Evolutionary conservation across 1,140 invertebrate genomes (phyloP).

Genomic region (Trinorchestia longiramus): DNA sequence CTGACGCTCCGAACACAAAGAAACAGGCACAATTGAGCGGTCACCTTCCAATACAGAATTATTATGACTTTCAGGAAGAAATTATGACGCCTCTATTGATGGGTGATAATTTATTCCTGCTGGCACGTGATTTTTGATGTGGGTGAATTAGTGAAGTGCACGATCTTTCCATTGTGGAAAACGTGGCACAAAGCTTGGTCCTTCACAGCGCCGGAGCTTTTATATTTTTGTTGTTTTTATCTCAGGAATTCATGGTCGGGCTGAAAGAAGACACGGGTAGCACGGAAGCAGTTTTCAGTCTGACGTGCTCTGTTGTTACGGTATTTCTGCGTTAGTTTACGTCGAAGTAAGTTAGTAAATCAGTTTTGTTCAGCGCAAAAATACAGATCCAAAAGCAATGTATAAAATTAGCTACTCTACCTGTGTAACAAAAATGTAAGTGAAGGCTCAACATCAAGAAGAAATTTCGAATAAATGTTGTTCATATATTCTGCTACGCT

Average conservation of each 20-base stretch:
- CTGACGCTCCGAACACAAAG: neutral
- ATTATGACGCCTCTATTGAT: constrained; percentile 17
- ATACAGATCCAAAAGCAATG: too few relatives aligned
- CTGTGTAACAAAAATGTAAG: too few relatives aligned
- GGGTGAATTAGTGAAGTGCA: neutral
- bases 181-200: constrained; percentile 4
- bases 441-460: too few relatives aligned
- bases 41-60: constrained; percentile 11
- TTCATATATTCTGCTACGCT: too few relatives aligned
- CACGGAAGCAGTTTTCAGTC: neutral
- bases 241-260: neutral
- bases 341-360: neutral
- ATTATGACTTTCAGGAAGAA: neutral
- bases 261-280: neutral
- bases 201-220: neutral
- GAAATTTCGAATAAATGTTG: too few relatives aligned
- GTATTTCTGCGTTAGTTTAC: neutral
- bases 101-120: constrained; percentile 1
- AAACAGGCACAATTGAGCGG: constrained; percentile 13
- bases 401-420: too few relatives aligned
- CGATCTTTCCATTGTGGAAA: constrained; percentile 5
- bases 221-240: neutral
- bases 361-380: neutral
- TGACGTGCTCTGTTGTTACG: neutral
- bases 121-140: neutral